Percentiles rank a stretch among this genome's conserved stretches.
Conservation (phyloP, 2,113 vertebrate species). For the Mus musculus region GRCm39 chr2:58531501-58532000, state of each 20-base stretch:
- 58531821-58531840: background rate
- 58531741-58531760: background rate
- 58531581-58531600: background rate
- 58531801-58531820: background rate
- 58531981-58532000: slow-evolving; percentile 71
- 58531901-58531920: background rate
- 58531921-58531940: slow-evolving; percentile 39
- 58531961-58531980: slow-evolving; percentile 55
- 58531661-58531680: slow-evolving; percentile 28
- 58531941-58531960: slow-evolving; percentile 31
- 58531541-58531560: background rate
- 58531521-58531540: background rate
- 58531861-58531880: background rate
- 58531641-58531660: slow-evolving; percentile 41
- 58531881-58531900: background rate
- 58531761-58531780: background rate
- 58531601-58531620: background rate
- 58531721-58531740: slow-evolving; percentile 44
- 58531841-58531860: background rate
- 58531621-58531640: background rate
- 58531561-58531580: background rate
- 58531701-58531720: background rate
- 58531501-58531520: slow-evolving; percentile 1
- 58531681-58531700: background rate
- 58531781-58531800: no score